Evolutionary conservation across 1,140 invertebrate genomes (phyloP).

Genomic region (Orchestia grillus): DNA sequence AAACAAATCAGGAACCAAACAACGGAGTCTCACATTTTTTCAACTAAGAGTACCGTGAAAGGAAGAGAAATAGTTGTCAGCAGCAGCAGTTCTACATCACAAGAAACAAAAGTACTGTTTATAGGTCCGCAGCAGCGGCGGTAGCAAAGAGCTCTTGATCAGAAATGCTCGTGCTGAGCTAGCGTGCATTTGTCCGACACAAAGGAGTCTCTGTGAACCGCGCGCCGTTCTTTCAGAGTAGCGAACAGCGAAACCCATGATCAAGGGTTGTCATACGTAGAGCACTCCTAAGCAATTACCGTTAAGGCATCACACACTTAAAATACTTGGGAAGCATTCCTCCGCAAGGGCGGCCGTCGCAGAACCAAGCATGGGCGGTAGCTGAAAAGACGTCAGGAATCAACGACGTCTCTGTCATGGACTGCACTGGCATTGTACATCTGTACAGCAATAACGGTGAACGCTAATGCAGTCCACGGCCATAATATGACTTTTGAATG

Average conservation of each 20-base stretch:
- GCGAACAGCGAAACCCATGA: constrained; percentile 2
- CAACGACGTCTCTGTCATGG: not conserved
- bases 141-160: constrained; percentile 47
- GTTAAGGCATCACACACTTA: constrained; percentile 8
- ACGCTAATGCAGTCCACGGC: not conserved
- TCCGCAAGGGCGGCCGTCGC: not conserved
- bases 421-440: not conserved
- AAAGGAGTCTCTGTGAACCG: not conserved
- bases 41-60: not conserved
- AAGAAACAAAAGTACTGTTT: not conserved
- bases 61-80: not conserved
- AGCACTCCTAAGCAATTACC: constrained; percentile 16
- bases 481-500: not conserved
- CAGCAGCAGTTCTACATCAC: not conserved
- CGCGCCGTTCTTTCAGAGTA: not conserved
- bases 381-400: not conserved
- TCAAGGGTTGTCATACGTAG: constrained; percentile 41
- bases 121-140: not conserved
- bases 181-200: constrained; percentile 8
- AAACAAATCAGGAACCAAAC: not conserved
- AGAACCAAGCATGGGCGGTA: not conserved
- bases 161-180: not conserved
- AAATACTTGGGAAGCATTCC: constrained; percentile 2
- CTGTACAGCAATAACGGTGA: not conserved
- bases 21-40: not conserved